Evolutionary conservation across 2,888 invertebrate genomes (phyloP).

Genomic region (Microplitis manilae): DNA sequence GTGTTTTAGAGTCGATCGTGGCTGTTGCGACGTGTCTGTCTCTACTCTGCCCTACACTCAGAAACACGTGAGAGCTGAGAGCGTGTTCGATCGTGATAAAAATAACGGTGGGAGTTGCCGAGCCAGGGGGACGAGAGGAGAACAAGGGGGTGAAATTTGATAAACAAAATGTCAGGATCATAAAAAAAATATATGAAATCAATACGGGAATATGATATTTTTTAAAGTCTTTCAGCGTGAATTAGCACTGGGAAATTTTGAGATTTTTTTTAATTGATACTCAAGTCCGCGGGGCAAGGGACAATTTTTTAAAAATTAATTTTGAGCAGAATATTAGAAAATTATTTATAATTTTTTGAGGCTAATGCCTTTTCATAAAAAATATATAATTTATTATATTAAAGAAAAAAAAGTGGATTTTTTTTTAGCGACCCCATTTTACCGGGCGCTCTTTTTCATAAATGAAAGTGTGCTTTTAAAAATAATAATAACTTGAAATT

Average conservation of each 20-base stretch:
- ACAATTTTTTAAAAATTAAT: too few relatives aligned
- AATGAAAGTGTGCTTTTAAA: too few relatives aligned
- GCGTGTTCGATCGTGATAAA: slow-evolving; percentile 40
- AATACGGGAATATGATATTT: not conserved
- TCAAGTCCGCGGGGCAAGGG: not conserved
- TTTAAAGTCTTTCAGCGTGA: not conserved
- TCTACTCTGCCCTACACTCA: slow-evolving; percentile 3
- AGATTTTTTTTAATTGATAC: not conserved
- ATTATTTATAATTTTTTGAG: too few relatives aligned
- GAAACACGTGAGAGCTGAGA: slow-evolving; percentile 39
- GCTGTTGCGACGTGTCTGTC: slow-evolving; percentile 31
- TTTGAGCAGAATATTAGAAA: too few relatives aligned
- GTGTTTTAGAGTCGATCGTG: slow-evolving; percentile 7
- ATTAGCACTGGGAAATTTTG: not conserved
- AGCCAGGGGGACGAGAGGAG: slow-evolving; percentile 29
- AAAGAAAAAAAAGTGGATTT: too few relatives aligned
- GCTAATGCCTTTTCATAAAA: too few relatives aligned
- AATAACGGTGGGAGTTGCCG: slow-evolving; percentile 36
- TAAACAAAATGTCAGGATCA: not conserved
- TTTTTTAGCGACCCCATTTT: too few relatives aligned
- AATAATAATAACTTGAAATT: too few relatives aligned
- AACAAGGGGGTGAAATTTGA: slow-evolving; percentile 28
- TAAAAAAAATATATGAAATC: not conserved
- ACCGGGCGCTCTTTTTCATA: too few relatives aligned
- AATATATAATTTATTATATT: too few relatives aligned